phyloP scores from a whole-genome alignment of 2,888 invertebrate genomes.

The Fissipunctia ypsillon region DNA sequence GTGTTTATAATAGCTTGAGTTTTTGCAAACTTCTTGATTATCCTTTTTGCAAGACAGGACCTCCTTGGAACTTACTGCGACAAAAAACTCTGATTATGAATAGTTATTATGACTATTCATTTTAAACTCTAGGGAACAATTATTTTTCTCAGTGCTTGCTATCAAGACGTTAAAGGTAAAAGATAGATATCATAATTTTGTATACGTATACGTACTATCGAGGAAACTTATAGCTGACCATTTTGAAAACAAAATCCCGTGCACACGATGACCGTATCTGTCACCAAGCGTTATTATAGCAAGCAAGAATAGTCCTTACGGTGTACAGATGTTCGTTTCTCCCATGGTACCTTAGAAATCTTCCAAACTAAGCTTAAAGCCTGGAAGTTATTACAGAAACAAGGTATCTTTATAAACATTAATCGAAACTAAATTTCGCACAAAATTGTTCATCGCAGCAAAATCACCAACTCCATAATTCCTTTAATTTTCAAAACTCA shows the following conservation, averaged over 20 bases:
- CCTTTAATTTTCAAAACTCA: slow-evolving; percentile 45
- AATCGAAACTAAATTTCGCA: slow-evolving; percentile 6
- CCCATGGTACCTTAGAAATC: not conserved
- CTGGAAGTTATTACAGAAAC: slow-evolving; percentile 15
- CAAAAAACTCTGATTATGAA: slow-evolving; percentile 18
- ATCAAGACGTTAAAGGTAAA: not conserved
- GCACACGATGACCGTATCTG: no score
- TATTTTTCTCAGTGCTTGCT: not conserved
- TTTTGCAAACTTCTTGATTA: slow-evolving; percentile 37
- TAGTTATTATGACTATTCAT: not conserved
- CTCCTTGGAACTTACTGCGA: slow-evolving; percentile 10
- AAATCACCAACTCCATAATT: slow-evolving; percentile 44
- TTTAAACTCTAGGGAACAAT: not conserved
- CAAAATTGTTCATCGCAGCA: slow-evolving; percentile 17
- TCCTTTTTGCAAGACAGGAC: slow-evolving; percentile 38
- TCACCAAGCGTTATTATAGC: no score
- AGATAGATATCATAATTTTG: not conserved
- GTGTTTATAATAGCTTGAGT: slow-evolving; percentile 14
- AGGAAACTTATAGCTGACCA: no score
- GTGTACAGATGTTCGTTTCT: no score
- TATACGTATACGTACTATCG: not conserved
- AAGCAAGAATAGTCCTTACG: no score
- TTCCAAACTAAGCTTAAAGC: not conserved
- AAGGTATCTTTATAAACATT: slow-evolving; percentile 8
- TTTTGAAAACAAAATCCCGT: no score